phyloP scores from a whole-genome alignment of 2,113 vertebrate species.

The Eulemur macaco region DNA sequence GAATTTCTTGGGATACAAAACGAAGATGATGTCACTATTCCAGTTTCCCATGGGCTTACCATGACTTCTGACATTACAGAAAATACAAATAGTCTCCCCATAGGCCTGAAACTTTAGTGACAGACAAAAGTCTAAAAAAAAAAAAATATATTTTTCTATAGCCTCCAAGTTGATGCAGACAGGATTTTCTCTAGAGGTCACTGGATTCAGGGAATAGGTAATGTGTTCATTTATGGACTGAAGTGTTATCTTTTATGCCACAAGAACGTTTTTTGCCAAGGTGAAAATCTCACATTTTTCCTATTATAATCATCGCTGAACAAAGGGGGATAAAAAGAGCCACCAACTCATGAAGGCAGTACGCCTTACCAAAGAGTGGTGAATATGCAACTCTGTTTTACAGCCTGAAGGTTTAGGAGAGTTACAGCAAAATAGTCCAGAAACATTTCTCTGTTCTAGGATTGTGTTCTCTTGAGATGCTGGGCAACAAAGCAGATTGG shows the following conservation, averaged over 20 bases:
- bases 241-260: neutral
- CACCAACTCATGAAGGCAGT: neutral
- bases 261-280: neutral
- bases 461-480: neutral
- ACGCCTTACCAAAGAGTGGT: constrained; percentile 22
- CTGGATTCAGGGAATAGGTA: neutral
- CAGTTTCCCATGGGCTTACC: neutral
- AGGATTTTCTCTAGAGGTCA: neutral
- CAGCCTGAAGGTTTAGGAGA: neutral
- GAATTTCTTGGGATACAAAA: neutral
- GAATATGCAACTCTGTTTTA: neutral
- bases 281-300: neutral
- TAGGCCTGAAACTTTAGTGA: neutral
- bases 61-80: neutral
- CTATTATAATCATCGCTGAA: neutral
- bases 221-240: neutral
- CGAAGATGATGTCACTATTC: neutral
- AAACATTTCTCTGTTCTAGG: neutral
- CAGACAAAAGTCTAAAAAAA: neutral
- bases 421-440: neutral
- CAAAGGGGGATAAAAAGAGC: neutral
- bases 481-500: neutral
- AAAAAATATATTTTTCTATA: neutral
- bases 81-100: neutral
- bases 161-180: neutral